phyloP scores from a whole-genome alignment of 2,888 invertebrate species.

The Hylaea fasciaria region DNA sequence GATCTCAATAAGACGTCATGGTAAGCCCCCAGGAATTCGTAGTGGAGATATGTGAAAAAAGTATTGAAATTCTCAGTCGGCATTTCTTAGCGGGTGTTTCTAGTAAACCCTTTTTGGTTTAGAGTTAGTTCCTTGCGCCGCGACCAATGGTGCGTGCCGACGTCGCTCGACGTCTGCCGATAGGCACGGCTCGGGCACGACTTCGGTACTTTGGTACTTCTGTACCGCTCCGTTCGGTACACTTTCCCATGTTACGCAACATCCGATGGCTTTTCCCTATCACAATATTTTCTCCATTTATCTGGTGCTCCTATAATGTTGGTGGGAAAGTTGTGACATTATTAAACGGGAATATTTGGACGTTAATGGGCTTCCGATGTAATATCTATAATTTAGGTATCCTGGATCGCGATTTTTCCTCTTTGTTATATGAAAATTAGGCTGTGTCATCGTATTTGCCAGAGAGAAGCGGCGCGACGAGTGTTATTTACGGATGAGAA shows the following conservation, averaged over 20 bases:
- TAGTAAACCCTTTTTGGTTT: too few relatives aligned
- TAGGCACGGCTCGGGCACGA: not conserved
- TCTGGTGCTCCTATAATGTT: conserved; percentile 1
- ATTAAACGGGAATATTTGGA: conserved; percentile 1
- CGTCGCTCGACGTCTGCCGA: not conserved
- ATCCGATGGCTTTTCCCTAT: conserved; percentile 11
- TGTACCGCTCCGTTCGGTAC: conserved; percentile 5
- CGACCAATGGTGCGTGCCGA: not conserved
- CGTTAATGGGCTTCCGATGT: conserved; percentile 1
- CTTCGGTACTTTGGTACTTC: too few relatives aligned
- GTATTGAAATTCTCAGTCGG: not conserved
- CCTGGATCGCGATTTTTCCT: too few relatives aligned
- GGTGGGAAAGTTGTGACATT: not conserved
- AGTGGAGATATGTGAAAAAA: not conserved
- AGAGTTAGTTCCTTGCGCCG: not conserved
- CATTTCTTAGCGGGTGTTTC: too few relatives aligned
- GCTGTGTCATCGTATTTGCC: too few relatives aligned
- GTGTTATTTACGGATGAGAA: too few relatives aligned
- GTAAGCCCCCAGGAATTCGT: too few relatives aligned
- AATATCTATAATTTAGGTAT: not conserved
- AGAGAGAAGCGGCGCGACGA: too few relatives aligned
- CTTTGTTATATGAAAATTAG: too few relatives aligned
- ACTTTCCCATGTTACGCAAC: conserved; percentile 17
- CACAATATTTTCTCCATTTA: conserved; percentile 16
- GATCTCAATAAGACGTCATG: too few relatives aligned